Conservation (phyloP, 2,113 vertebrate species). For the Equus przewalskii region DNA sequence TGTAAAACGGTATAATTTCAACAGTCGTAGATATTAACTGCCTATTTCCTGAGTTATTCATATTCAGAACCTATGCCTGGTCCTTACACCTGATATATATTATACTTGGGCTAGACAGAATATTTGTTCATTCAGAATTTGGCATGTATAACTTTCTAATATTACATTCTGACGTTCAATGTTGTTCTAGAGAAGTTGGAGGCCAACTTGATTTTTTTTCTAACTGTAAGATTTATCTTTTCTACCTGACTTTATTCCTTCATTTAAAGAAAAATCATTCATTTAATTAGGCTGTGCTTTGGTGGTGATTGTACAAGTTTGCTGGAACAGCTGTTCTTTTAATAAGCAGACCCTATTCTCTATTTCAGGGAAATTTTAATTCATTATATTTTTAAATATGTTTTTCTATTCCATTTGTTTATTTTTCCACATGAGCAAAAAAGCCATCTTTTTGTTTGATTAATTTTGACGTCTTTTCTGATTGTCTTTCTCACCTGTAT, state of each 20-base stretch:
- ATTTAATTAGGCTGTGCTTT: background rate
- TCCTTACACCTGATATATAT: background rate
- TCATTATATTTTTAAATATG: background rate
- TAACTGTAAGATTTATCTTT: background rate
- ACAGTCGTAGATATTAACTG: background rate
- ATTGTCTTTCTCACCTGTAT: background rate
- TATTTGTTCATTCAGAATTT: background rate
- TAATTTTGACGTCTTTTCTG: background rate
- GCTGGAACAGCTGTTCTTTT: background rate
- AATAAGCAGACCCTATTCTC: background rate
- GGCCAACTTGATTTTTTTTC: background rate
- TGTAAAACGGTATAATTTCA: background rate
- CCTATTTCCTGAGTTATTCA: background rate
- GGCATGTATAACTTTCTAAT: background rate
- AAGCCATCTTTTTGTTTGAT: background rate
- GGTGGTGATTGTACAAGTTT: background rate
- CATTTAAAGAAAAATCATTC: background rate
- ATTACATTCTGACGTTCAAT: background rate
- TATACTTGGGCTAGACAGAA: background rate
- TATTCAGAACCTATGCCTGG: background rate
- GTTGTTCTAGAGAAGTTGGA: background rate
- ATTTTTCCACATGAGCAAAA: background rate
- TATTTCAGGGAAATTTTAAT: background rate
- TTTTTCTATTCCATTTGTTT: background rate
- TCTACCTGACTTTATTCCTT: background rate